Evolutionary conservation across 2,888 invertebrate species (phyloP), one percentile per base, ranked within the genome.

Genomic region (Melanchra persicariae): DNA sequence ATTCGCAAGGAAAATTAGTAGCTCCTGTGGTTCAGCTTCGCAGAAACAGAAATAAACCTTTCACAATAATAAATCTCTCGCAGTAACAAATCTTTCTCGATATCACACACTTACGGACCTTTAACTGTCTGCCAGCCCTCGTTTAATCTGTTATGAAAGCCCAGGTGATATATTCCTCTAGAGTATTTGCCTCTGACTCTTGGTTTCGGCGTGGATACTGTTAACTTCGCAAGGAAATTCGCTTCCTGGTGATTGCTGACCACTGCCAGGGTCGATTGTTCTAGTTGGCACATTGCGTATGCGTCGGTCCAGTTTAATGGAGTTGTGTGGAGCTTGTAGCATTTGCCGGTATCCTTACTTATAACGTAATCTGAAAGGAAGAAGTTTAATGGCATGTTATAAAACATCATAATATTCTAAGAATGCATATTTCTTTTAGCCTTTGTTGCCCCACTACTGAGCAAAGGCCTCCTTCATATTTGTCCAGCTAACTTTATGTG

Each of bases 281-380:
- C 94, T 1, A 88, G 82, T 37, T 82, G 83, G 77, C 95, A 95
- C 1, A 87, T 77, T 0, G 82, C 80, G 26, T 90, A 87, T 0
- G 95, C 94, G 0, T 93, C 92, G 0, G 85, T 85, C 94, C 95
- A 95, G 47, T 87, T 91, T 74, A 81, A 72, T 0, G 93, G 92
- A 2, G 76, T 85, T 22, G 89, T 70, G 68, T 95, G 94, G 37
- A 93, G 90, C 69, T 94, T 94, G 85, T 93, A 94, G 77, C 94
- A 94, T 77, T 87, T 90, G 2, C 89, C 90, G 1, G 57, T 17
- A 1, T 70, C 40, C 19, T 85, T 85, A 51, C 88, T 87, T 74
- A 85, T 92, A 61, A 75, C 74, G 79, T 94, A 94, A 69, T 84
- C 94, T 94, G 87, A 88, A 87, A n/a, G n/a, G n/a, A n/a, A 59